Evolutionary conservation across 2,888 invertebrate genomes (phyloP).

Genomic region (Drosophila siamana): DNA sequence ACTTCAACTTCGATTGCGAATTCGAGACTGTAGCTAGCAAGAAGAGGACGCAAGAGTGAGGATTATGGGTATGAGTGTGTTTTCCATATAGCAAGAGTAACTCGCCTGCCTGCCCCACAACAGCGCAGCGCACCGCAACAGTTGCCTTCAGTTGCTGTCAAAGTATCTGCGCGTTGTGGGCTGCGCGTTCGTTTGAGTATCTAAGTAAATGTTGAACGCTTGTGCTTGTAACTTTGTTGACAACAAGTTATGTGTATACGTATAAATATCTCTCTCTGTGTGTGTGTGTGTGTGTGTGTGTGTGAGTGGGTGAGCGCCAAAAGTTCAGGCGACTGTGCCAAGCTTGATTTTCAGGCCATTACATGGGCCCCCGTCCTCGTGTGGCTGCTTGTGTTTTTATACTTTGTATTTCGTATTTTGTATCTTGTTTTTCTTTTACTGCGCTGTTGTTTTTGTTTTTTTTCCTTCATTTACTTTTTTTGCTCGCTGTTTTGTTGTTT

Average conservation of each 20-base stretch:
- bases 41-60: conserved; percentile 24
- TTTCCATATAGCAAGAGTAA: conserved; percentile 28
- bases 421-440: conserved; percentile 32
- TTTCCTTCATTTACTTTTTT: conserved; percentile 39
- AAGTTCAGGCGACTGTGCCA: conserved; percentile 72
- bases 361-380: conserved; percentile 48
- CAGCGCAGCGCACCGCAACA: conserved; percentile 16
- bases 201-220: conserved; percentile 40
- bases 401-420: conserved; percentile 32
- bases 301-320: conserved; percentile 60
- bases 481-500: conserved; percentile 32
- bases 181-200: conserved; percentile 52
- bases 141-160: conserved; percentile 30
- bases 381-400: conserved; percentile 38
- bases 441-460: conserved; percentile 15
- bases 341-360: conserved; percentile 78
- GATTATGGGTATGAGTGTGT: conserved; percentile 35
- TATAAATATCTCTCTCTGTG: background rate
- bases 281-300: conserved; percentile 28
- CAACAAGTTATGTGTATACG: conserved; percentile 44
- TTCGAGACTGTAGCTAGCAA: conserved; percentile 42
- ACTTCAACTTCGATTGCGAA: conserved; percentile 56
- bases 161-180: conserved; percentile 58
- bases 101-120: background rate
- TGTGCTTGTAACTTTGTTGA: conserved; percentile 51